A percentile compares a stretch with the other conserved stretches of the same genome.
These are phyloP conservation scores for Agonum fuliginosum DNA, from an alignment of 2,888 invertebrate species.

Conservation along the genomic window DNA sequence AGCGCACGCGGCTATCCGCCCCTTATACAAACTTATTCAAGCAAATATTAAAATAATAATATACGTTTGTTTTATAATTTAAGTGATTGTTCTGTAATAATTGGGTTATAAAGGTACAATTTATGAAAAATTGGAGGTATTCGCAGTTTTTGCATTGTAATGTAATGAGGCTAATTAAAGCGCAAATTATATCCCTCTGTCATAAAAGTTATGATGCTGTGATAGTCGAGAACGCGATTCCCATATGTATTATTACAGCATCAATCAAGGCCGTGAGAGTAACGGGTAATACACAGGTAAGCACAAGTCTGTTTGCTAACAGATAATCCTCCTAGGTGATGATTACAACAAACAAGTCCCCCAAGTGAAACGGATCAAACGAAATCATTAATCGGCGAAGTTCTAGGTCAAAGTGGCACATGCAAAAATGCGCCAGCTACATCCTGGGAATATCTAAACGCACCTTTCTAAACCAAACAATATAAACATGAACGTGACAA, in stretches of 20 bases:
- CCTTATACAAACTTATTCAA: no score
- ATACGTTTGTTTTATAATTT: not conserved
- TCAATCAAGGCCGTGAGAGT: constrained; percentile 50
- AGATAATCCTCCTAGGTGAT: not conserved
- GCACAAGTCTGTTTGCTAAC: not conserved
- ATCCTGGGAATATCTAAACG: constrained; percentile 59
- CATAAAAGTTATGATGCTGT: constrained; percentile 52
- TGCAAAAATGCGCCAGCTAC: constrained; percentile 57
- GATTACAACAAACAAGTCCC: constrained; percentile 13
- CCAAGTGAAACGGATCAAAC: constrained; percentile 48
- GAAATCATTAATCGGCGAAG: constrained; percentile 54
- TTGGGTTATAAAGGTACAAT: not conserved
- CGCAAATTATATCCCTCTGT: constrained; percentile 32
- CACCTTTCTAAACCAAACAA: constrained; percentile 62
- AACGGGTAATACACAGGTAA: constrained; percentile 29
- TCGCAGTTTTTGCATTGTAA: constrained; percentile 41
- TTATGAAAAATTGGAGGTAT: constrained; percentile 22
- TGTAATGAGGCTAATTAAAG: constrained; percentile 49
- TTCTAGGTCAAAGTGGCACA: constrained; percentile 53
- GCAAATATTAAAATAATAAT: no score
- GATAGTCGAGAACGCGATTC: constrained; percentile 50
- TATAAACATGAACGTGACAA: constrained; percentile 61
- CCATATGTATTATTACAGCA: constrained; percentile 48
- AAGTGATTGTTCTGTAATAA: not conserved
- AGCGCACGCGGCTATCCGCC: no score